phyloP scores from a whole-genome alignment of 2,888 invertebrate species.

The Aleiodes testaceus region DNA sequence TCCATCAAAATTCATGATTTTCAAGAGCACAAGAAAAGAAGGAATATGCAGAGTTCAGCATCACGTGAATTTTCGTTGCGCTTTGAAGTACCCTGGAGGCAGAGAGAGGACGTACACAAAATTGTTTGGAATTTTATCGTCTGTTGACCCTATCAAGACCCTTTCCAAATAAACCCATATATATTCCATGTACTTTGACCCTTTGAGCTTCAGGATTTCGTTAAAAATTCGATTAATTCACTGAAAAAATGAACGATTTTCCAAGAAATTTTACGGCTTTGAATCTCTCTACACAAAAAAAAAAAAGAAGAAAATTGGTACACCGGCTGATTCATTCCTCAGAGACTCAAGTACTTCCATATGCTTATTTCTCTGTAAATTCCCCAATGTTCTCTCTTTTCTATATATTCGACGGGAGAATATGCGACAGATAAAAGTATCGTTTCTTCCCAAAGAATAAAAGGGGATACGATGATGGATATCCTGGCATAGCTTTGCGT shows the following conservation, averaged over 20 bases:
- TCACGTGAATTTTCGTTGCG: constrained; percentile 34
- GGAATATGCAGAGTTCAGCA: constrained; percentile 23
- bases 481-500: constrained; percentile 20
- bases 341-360: constrained; percentile 15
- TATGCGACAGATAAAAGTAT: not conserved
- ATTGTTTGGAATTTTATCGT: constrained; percentile 42
- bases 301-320: too few relatives aligned
- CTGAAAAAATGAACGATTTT: too few relatives aligned
- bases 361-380: constrained; percentile 25
- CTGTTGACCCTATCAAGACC: constrained; percentile 22
- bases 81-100: constrained; percentile 30
- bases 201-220: constrained; percentile 9
- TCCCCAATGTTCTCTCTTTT: not conserved
- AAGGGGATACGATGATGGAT: constrained; percentile 15
- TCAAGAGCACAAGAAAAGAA: not conserved
- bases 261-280: too few relatives aligned
- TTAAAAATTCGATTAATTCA: constrained; percentile 22
- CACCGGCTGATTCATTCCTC: too few relatives aligned
- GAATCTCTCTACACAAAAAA: too few relatives aligned
- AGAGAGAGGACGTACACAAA: constrained; percentile 34
- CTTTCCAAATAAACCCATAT: constrained; percentile 5
- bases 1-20: constrained; percentile 29
- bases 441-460: not conserved
- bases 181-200: constrained; percentile 2
- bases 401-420: not conserved